Percentiles rank a stretch among this genome's conserved stretches.
phyloP scores from a whole-genome alignment of 2,888 invertebrate genomes.

The Terebella lapidaria region DNA sequence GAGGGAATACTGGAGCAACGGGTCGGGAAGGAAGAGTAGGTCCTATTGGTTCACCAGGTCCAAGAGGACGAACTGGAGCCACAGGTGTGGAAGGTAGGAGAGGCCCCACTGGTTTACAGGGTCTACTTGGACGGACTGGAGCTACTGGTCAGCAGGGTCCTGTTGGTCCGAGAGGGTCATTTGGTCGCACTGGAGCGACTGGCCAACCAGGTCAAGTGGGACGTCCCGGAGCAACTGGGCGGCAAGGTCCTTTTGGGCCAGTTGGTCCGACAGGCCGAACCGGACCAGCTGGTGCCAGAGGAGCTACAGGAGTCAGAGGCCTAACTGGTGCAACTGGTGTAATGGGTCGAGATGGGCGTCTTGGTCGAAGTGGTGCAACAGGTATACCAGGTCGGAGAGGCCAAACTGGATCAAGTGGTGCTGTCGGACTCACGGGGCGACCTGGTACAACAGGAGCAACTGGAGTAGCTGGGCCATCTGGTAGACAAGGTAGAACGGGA shows the following conservation, averaged over 20 bases:
- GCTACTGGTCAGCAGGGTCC: not conserved
- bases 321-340: slow-evolving; percentile 3
- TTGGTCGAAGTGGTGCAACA: slow-evolving; percentile 13
- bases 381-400: slow-evolving; percentile 1
- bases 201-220: slow-evolving; percentile 2
- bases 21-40: slow-evolving; percentile 58
- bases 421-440: not conserved
- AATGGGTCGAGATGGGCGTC: slow-evolving; percentile 5
- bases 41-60: slow-evolving; percentile 55
- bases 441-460: slow-evolving; percentile 3
- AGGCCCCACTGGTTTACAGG: not conserved
- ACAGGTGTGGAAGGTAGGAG: slow-evolving; percentile 6
- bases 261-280: slow-evolving; percentile 1
- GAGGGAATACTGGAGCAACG: slow-evolving; percentile 58
- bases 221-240: slow-evolving; percentile 3
- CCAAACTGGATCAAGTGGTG: not conserved
- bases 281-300: slow-evolving; percentile 5
- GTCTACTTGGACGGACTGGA: slow-evolving; percentile 2
- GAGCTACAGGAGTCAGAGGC: slow-evolving; percentile 7
- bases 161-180: not conserved
- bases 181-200: not conserved
- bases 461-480: slow-evolving; percentile 4
- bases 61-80: slow-evolving; percentile 22
- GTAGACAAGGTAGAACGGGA: slow-evolving; percentile 3
- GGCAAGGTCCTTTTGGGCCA: not conserved